Conservation (phyloP, 1,140 invertebrate species). For the Luehdorfia chinensis region DNA sequence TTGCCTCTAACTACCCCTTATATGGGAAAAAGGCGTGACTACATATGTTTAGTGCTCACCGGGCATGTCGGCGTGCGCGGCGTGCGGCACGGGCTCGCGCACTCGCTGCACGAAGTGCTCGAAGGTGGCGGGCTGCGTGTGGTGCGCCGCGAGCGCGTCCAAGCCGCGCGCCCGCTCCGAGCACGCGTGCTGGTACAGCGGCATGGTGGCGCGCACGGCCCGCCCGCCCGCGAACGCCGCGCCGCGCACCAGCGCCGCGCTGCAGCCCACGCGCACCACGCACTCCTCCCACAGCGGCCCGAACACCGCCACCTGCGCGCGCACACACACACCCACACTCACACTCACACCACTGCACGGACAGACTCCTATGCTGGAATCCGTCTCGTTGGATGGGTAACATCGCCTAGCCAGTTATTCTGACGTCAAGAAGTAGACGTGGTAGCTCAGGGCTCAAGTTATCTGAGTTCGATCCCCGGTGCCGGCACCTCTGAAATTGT, state of each 20-base stretch:
- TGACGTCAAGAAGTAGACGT: too few relatives aligned
- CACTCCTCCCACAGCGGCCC: slow-evolving; percentile 97
- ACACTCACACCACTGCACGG: too few relatives aligned
- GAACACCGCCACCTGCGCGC: slow-evolving; percentile 93
- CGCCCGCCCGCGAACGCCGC: slow-evolving; percentile 95
- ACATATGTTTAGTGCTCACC: too few relatives aligned
- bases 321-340: too few relatives aligned
- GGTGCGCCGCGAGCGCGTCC: slow-evolving; percentile 91
- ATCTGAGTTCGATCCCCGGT: too few relatives aligned
- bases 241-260: slow-evolving; percentile 91
- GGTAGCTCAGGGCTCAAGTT: too few relatives aligned
- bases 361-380: too few relatives aligned
- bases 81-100: slow-evolving; percentile 47
- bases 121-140: slow-evolving; percentile 93
- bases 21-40: too few relatives aligned
- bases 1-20: too few relatives aligned
- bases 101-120: slow-evolving; percentile 78
- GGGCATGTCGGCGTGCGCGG: neutral
- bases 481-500: too few relatives aligned
- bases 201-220: slow-evolving; percentile 91
- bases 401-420: too few relatives aligned
- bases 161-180: slow-evolving; percentile 93
- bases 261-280: slow-evolving; percentile 92
- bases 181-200: slow-evolving; percentile 95
- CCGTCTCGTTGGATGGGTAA: too few relatives aligned